Percentiles rank a stretch among this genome's conserved stretches.
phyloP scores from a whole-genome alignment of 2,113 vertebrate genomes.

The Paradoxurus hermaphroditus region DNA sequence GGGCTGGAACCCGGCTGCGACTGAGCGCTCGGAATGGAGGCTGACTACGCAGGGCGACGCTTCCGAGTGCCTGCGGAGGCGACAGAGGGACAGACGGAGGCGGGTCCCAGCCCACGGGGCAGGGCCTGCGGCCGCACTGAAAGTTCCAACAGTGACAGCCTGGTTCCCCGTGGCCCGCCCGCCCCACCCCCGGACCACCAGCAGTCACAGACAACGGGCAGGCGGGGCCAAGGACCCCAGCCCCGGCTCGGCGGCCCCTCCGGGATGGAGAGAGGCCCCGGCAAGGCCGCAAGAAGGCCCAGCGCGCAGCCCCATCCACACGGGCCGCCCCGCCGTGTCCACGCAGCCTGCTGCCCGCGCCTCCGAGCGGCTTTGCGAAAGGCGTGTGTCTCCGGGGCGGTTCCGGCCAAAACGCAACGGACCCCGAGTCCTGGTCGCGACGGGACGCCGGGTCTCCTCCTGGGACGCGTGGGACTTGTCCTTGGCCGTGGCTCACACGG shows the following conservation, averaged over 20 bases:
- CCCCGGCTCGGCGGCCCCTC: not conserved
- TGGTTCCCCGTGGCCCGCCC: not conserved
- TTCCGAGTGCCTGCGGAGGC: not conserved
- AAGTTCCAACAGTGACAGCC: accelerated
- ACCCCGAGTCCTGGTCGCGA: accelerated
- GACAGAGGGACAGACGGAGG: accelerated
- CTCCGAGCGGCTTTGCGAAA: accelerated
- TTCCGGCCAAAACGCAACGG: not conserved
- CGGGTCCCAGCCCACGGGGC: not conserved
- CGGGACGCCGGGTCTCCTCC: not conserved
- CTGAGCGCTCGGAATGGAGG: accelerated
- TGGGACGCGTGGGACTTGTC: not conserved
- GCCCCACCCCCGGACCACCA: not conserved
- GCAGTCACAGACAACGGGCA: not conserved
- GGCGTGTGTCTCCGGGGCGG: accelerated
- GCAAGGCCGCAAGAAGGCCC: no score
- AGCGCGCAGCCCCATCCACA: accelerated
- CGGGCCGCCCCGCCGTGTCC: accelerated
- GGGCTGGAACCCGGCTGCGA: not conserved
- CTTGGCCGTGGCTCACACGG: not conserved
- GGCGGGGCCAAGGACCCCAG: not conserved
- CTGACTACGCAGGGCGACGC: accelerated
- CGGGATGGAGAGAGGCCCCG: not conserved
- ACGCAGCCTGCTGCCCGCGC: accelerated
- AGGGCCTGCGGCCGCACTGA: accelerated